Evolutionary conservation across 2,888 invertebrate genomes (phyloP), one percentile per base, ranked within the genome.

Genomic region (Hypselothyrea guttata): DNA sequence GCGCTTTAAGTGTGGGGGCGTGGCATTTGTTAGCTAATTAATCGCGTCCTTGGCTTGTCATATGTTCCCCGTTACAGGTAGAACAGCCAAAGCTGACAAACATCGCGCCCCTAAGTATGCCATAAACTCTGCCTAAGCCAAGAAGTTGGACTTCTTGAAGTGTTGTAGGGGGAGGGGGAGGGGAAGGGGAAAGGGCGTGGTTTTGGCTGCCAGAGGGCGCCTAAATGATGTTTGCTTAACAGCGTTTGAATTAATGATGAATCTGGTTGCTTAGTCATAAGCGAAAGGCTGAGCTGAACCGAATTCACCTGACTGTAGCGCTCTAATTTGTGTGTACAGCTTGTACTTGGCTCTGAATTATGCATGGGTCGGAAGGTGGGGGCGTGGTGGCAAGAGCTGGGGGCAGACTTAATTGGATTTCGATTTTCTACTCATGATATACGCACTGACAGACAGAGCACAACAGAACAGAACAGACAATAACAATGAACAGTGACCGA

Each of bases 221-320:
- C 7, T 48, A 55, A 74, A 65, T 71, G 61, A 65, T 70, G 74
- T 68, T 65, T 63, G 57, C 60, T 41, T 72, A 65, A 70, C 62
- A 62, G 54, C 68, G 68, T 68, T 77, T 75, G 78, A 60, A 75
- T 82, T 62, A 72, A 73, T 75, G 81, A 69, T 83, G 76, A 64
- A 62, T 71, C 51, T 37, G 53, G 53, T 56, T 61, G 73, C 67
- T 66, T 62, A 53, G 68, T 51, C 55, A 71, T 48, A 53, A 45
- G 74, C 57, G 40, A 52, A 12, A 56, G 56, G 31, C 45, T 15
- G 40, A 8, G 22, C 22, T 5, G 22, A 22, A 22, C 22, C 22
- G 22, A 22, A 22, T 35, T 66, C 55, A 67, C 55, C 41, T 38
- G 41, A 37, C 34, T 41, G 28, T 5, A 30, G 0, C 27, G 33